Percentiles rank a stretch among this genome's conserved stretches.
Conservation (phyloP, 2,113 vertebrate species). For the Panthera leo region DNA sequence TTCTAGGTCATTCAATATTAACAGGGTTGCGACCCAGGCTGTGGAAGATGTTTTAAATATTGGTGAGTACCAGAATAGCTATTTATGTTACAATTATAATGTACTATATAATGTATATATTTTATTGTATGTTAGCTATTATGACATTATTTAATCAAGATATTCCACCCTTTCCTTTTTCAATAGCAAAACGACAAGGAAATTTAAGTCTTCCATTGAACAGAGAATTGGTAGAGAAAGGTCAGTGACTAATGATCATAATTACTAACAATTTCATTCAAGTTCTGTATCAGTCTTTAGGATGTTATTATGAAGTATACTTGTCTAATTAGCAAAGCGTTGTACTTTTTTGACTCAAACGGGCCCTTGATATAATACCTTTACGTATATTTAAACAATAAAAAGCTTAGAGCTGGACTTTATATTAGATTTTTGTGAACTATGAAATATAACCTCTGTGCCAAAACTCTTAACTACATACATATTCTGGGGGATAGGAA, state of each 20-base stretch:
- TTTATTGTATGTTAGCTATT: constrained; percentile 23
- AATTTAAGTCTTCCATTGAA: constrained; percentile 87
- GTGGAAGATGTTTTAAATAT: constrained; percentile 95
- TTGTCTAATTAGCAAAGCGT: constrained; percentile 29
- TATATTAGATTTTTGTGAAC: constrained; percentile 1
- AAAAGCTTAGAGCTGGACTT: background rate
- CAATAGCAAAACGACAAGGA: constrained; percentile 87
- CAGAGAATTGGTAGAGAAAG: constrained; percentile 88
- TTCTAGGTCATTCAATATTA: constrained; percentile 98
- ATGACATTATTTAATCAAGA: constrained; percentile 43
- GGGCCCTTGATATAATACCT: background rate
- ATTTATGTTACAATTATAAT: background rate
- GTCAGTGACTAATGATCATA: constrained; percentile 83
- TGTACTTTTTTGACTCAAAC: background rate
- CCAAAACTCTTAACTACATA: background rate
- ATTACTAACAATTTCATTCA: constrained; percentile 11
- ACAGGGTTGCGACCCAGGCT: constrained; percentile 93
- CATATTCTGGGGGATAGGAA: background rate
- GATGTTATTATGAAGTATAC: background rate
- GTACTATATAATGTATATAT: background rate
- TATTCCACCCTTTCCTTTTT: constrained; percentile 59
- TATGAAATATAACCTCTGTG: background rate
- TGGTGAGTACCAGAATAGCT: constrained; percentile 85
- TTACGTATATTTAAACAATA: constrained; percentile 34
- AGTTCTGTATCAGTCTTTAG: background rate